Evolutionary conservation across 2,888 invertebrate genomes (phyloP).

Genomic region (Aphodius sticticus): DNA sequence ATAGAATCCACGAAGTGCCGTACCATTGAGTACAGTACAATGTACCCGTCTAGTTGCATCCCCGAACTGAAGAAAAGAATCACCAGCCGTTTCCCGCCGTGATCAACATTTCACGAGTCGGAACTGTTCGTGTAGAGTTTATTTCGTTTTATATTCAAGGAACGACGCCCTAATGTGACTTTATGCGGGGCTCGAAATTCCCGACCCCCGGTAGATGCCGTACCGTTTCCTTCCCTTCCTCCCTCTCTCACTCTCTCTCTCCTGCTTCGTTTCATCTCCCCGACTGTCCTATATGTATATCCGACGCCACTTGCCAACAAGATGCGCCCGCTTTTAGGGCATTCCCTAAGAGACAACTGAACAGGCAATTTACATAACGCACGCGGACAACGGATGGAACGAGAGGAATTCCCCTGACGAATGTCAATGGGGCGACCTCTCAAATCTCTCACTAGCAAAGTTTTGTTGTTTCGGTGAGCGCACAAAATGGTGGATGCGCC

Average conservation of each 20-base stretch:
- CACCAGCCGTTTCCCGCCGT: background rate
- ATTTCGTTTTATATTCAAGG: background rate
- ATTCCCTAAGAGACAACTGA: background rate
- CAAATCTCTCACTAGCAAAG: background rate
- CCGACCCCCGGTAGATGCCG: background rate
- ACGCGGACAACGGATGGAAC: background rate
- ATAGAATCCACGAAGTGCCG: background rate
- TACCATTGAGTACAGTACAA: background rate
- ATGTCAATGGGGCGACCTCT: slow-evolving; percentile 4
- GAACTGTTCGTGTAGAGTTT: background rate
- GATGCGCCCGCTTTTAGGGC: background rate
- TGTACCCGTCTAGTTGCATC: background rate
- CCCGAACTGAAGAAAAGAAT: background rate
- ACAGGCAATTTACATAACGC: background rate
- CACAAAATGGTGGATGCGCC: background rate
- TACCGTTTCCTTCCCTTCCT: background rate
- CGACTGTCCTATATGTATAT: background rate
- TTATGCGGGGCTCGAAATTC: background rate
- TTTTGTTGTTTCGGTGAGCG: background rate
- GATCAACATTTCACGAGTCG: background rate
- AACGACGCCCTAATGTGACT: slow-evolving; percentile 4
- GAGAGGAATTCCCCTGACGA: background rate
- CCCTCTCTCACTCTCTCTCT: background rate
- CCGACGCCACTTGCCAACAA: background rate
- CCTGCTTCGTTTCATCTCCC: background rate